Evolutionary conservation across 2,113 vertebrate species (phyloP), one percentile per base, ranked within the genome.

Genomic region (Corynorhinus townsendii): DNA sequence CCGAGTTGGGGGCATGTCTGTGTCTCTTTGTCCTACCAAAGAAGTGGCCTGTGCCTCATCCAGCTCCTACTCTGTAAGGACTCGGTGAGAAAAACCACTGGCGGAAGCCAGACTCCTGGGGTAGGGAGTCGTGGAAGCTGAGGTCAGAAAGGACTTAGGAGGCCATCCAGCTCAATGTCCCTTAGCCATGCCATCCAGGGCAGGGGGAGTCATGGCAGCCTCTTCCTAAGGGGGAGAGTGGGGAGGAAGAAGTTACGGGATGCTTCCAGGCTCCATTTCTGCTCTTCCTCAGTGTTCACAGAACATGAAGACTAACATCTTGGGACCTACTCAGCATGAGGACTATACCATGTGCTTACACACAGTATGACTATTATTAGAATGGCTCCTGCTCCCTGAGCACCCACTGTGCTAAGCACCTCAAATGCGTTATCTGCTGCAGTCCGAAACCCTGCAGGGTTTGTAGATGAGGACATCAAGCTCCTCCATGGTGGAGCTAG

Each of bases 401-500:
- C 28, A 45, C 11, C 62, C 6, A 35, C 47, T 62, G 28, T 40
- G 9, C 66, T 5, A 7, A 84, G 76, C 33, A 26, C 16, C 19
- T 69, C 52, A 5, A 2, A 14, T 38, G 24, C 5, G 8, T 22
- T 2, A n/a, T 66, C 45, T 68, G 52, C 47, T 88, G 73, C 47
- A 40, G 33, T 14, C 43, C 3, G 5, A 75, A 93, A 22, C 40
- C 22, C 47, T 73, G 11, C 19, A 33, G 47, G 5, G 5, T 79
- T 49, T 89, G 26, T 38, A 45, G 35, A 26, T 14, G 17, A 93
- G n/a, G 24, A 93, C 19, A 28, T 11, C 15, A 30, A 20, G 12
- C 45, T 76, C 15, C 33, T 26, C 3, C 0, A 0, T 15, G 26
- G 17, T 16, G 4, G 14, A 86, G 10, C 24, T 43, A 26, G 15